Conservation (phyloP, 2,888 invertebrate species). For the Liposcelis brunnea region DNA sequence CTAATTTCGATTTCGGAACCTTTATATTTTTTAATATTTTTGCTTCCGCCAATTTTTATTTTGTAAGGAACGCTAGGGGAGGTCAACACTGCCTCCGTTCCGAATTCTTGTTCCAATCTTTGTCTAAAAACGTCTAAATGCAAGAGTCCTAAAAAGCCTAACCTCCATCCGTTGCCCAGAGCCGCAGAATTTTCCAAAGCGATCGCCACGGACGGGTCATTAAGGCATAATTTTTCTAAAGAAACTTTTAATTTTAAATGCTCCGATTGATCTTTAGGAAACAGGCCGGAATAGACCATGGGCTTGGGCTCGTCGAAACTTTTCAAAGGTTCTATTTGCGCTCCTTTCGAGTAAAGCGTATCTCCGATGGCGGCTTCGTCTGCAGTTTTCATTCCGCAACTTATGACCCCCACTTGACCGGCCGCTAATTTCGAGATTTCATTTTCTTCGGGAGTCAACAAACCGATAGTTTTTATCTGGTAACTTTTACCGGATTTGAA, state of each 20-base stretch:
- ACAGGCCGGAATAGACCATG: slow-evolving; percentile 79
- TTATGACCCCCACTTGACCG: slow-evolving; percentile 86
- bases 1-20: slow-evolving; percentile 44
- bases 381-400: slow-evolving; percentile 58
- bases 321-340: slow-evolving; percentile 37
- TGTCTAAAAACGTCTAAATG: slow-evolving; percentile 83
- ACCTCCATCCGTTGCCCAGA: slow-evolving; percentile 72
- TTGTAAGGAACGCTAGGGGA: slow-evolving; percentile 77
- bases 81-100: slow-evolving; percentile 63
- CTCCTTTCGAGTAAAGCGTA: slow-evolving; percentile 41
- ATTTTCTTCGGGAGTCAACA: slow-evolving; percentile 62
- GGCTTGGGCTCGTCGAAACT: slow-evolving; percentile 53
- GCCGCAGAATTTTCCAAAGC: slow-evolving; percentile 69
- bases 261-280: slow-evolving; percentile 80
- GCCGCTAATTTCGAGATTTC: slow-evolving; percentile 48
- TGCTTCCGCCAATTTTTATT: slow-evolving; percentile 52
- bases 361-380: slow-evolving; percentile 62
- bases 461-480: slow-evolving; percentile 57
- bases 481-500: slow-evolving; percentile 54
- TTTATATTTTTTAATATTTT: slow-evolving; percentile 46
- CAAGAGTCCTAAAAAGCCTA: slow-evolving; percentile 71
- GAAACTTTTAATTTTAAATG: slow-evolving; percentile 55
- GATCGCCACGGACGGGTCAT: slow-evolving; percentile 83
- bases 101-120: slow-evolving; percentile 66
- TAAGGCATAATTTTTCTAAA: slow-evolving; percentile 79